These are phyloP conservation scores for Sapajus apella DNA, from an alignment of 2,113 vertebrate genomes.

Conservation along the genomic window DNA sequence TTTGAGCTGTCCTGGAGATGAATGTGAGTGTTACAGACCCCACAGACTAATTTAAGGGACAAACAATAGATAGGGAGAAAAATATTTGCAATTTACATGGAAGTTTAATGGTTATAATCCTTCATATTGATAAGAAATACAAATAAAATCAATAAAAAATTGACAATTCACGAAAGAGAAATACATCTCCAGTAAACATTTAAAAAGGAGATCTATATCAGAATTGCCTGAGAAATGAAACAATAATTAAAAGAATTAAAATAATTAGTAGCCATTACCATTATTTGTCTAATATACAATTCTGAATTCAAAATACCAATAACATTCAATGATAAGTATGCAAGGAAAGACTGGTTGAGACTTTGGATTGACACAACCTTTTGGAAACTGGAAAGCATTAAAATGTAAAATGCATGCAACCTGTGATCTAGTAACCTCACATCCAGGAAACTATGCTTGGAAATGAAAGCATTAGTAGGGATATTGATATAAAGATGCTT, in stretches of 20 bases:
- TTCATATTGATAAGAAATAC: neutral
- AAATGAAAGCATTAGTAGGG: neutral
- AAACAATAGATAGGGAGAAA: neutral
- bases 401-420: neutral
- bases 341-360: neutral
- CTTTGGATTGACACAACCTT: neutral
- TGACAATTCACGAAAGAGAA: neutral
- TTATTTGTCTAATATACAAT: neutral
- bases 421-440: neutral
- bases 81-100: neutral
- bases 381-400: neutral
- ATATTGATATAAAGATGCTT: neutral
- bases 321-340: neutral
- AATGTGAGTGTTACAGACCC: neutral
- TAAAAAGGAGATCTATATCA: neutral
- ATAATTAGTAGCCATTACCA: neutral
- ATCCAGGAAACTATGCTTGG: neutral
- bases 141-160: constrained; percentile 3
- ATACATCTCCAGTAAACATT: neutral
- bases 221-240: neutral
- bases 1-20: neutral
- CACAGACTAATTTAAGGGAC: neutral
- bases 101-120: neutral
- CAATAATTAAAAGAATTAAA: neutral
- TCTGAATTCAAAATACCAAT: neutral